A percentile compares a stretch with the other conserved stretches of the same genome.
These are phyloP conservation scores for Drosophila kepulauana DNA, from an alignment of 1,140 invertebrate species.

Conservation along the genomic window DNA sequence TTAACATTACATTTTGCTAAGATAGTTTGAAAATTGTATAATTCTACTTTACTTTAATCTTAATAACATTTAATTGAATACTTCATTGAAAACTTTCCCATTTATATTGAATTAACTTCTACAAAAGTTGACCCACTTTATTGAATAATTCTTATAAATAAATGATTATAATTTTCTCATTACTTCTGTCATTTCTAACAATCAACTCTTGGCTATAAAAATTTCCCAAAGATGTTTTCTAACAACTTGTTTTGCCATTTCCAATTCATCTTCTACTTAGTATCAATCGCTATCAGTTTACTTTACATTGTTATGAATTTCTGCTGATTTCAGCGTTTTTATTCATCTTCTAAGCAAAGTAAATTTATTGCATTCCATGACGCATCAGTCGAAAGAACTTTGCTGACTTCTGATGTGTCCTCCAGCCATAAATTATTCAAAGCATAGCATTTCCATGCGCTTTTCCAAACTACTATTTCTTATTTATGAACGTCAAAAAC, in stretches of 20 bases:
- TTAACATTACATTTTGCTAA: too few relatives aligned
- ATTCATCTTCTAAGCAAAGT: constrained; percentile 16
- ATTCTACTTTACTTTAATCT: too few relatives aligned
- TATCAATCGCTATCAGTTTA: constrained; percentile 1
- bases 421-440: constrained; percentile 75
- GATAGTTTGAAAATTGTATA: too few relatives aligned
- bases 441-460: constrained; percentile 67
- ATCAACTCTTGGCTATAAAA: too few relatives aligned
- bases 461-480: constrained; percentile 49
- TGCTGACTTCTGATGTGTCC: constrained; percentile 35
- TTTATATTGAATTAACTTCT: too few relatives aligned
- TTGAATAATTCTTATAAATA: too few relatives aligned
- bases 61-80: too few relatives aligned
- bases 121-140: too few relatives aligned
- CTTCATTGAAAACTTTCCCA: too few relatives aligned
- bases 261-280: background rate
- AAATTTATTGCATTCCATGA: constrained; percentile 58
- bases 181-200: too few relatives aligned
- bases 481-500: constrained; percentile 69
- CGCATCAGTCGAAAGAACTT: constrained; percentile 45
- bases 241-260: background rate
- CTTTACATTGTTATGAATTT: constrained; percentile 29
- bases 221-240: background rate
- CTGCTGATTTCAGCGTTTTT: constrained; percentile 30
- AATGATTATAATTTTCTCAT: too few relatives aligned